Evolutionary conservation across 2,888 invertebrate genomes (phyloP).

Genomic region (Parelbella ahira): DNA sequence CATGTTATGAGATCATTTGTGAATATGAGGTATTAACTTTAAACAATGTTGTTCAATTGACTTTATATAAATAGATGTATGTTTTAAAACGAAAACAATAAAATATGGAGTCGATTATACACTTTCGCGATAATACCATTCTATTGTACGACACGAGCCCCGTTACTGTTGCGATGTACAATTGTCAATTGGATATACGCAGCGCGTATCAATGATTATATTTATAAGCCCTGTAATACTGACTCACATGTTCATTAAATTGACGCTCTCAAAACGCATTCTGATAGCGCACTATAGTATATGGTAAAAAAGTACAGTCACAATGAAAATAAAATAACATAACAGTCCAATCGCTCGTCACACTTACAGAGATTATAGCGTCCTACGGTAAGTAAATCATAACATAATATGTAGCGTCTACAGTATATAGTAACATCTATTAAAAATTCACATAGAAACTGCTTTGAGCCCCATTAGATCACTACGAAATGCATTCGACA

Average conservation of each 20-base stretch:
- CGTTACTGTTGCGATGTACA: slow-evolving; percentile 21
- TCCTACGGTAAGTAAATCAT: slow-evolving; percentile 38
- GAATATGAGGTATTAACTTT: slow-evolving; percentile 15
- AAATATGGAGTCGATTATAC: no score
- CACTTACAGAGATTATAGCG: slow-evolving; percentile 52
- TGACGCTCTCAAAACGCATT: slow-evolving; percentile 47
- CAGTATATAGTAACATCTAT: slow-evolving; percentile 54
- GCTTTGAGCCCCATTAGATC: slow-evolving; percentile 69
- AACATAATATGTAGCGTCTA: slow-evolving; percentile 30
- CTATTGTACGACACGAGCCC: no score
- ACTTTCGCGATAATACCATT: no score
- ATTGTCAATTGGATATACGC: slow-evolving; percentile 21
- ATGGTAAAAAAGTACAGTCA: slow-evolving; percentile 48
- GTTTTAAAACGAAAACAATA: no score
- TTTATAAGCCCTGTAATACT: slow-evolving; percentile 73
- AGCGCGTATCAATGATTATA: slow-evolving; percentile 10
- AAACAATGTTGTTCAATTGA: no score
- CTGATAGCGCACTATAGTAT: slow-evolving; percentile 26
- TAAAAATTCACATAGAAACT: slow-evolving; percentile 73
- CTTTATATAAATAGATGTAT: no score
- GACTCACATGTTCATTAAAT: slow-evolving; percentile 62
- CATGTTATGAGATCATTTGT: slow-evolving; percentile 21
- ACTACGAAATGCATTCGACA: slow-evolving; percentile 58
- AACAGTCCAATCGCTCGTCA: slow-evolving; percentile 31
- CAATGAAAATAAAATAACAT: slow-evolving; percentile 31